Evolutionary conservation across 1,140 invertebrate species (phyloP), one percentile per base, ranked within the genome.

Genomic region (Orussus abietinus): DNA sequence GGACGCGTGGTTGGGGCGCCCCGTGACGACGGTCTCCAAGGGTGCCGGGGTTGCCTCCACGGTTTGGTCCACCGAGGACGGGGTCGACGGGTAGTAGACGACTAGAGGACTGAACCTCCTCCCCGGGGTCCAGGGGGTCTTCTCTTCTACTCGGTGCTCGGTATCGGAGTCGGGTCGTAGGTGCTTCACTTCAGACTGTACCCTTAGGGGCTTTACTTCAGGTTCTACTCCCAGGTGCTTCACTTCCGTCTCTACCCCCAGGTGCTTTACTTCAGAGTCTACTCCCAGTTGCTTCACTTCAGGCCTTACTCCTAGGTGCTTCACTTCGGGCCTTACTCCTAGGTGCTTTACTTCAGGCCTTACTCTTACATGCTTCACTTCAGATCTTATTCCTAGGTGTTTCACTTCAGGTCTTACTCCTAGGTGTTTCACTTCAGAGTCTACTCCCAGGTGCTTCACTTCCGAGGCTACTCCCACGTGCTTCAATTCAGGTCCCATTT

Each of bases 61-160:
- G 9, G 60, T 57, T 38, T 55, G 56, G 10, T 57, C 59, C 4
- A 79, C 68, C 5, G 77, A 69, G 14, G 75, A 71, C 3, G 74
- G 54, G 25, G 78, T 66, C 3, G 80, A 77, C 9, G 72, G 72
- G 50, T 80, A 80, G 53, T 80, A 82, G 3, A 73, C 72, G 47
- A 79, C 64, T 28, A 82, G 55, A 12, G 81, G 80, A 13, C 80
- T 72, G 22, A 73, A 64, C 30, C 81, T 82, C 13, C 77, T 78
- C 11, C 34, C 36, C 3, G 57, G 33, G 0, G 45, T 41, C 66
- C 66, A 71, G 0, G 38, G 49, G 6, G 38, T 35, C 6, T 50
- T 51, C 31, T 35, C 6, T 50, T 51, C 31, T 62, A 60, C 4
- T 52, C 42, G 1, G 53, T 55, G 10, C 46, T 61, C 1, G 11